Base-by-base conservation (phyloP, 1,140 invertebrate genomes). In the Tachypleus tridentatus region DNA sequence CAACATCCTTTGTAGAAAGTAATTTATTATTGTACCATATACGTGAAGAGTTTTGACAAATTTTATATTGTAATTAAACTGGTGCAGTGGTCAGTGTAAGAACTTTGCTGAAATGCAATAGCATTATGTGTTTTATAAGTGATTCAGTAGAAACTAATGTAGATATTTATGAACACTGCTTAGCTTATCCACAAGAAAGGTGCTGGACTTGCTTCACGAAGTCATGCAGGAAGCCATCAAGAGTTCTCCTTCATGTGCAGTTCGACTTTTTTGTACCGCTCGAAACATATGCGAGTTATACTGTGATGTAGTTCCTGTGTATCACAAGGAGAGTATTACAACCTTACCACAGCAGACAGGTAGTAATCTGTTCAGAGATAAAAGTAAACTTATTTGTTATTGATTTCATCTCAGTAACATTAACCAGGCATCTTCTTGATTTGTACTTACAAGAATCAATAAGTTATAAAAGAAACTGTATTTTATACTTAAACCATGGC, bases 301-400 rank as follows among this genome's bases (percentile, higher is more conserved):
- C 75, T 83, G 84, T 58, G 82, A 81, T 62, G 82, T 90, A 60
- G 84, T 91, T 29, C 87, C 88, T 3, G 83, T 85, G 65, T 82
- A 87, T 72, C 91, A 94, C 76, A 84, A 85, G 73, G 84, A 86
- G 69, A 83, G 85, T 69, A 78, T 94, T 49, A 82, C 87, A 73
- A 87, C 83, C 5, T 86, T 93, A 70, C 91, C 91, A 9, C 88
- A 93, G 72, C 86, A 91, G 80, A 82, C 87, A 71, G 87, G 86
- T 88, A 76, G 79, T 9, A 47, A 57, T 64, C 49, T 49, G 66
- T 11, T 49, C 57, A 60, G 47, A 51, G 51, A 10, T 9, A 8
- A 11, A 11, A 63, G 48, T 51, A 64, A 58, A 62, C 49, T 49
- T 53, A 54, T 47, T 64, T 69, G 67, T 62, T 62, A 29, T 29